Conservation (phyloP, 2,888 invertebrate species). For the Philereme transversata region DNA sequence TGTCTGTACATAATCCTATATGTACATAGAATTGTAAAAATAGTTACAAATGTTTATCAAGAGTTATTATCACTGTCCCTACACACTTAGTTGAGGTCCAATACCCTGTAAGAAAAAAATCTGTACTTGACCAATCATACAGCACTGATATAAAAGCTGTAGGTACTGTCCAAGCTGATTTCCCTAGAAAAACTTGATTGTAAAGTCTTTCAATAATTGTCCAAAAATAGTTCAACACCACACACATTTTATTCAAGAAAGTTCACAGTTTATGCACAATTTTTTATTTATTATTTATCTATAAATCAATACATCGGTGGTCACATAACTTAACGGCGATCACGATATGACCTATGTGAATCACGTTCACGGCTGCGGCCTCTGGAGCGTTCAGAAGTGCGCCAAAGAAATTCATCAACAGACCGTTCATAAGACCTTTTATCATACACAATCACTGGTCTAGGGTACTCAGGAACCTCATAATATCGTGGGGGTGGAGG, state of each 20-base stretch:
- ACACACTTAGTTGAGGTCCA: constrained; percentile 6
- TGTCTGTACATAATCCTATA: constrained; percentile 10
- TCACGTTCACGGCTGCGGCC: constrained; percentile 84
- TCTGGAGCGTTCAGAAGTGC: constrained; percentile 88
- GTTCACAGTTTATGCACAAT: constrained; percentile 81
- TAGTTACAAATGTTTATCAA: constrained; percentile 7
- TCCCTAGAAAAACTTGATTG: constrained; percentile 12
- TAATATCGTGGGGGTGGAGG: constrained; percentile 85
- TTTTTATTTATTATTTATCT: constrained; percentile 66
- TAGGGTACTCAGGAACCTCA: constrained; percentile 91
- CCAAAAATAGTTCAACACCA: constrained; percentile 70
- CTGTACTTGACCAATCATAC: constrained; percentile 8
- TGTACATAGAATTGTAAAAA: constrained; percentile 14
- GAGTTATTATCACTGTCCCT: constrained; percentile 12
- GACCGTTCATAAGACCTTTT: constrained; percentile 94
- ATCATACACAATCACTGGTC: constrained; percentile 86
- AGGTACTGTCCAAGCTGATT: constrained; percentile 20
- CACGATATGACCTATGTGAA: constrained; percentile 84
- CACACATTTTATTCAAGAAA: constrained; percentile 75
- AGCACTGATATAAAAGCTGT: constrained; percentile 17
- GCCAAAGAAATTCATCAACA: constrained; percentile 93
- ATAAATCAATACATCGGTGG: constrained; percentile 71
- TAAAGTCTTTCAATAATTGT: constrained; percentile 39
- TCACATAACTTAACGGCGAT: constrained; percentile 78
- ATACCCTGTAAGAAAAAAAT: constrained; percentile 17